phyloP scores from a whole-genome alignment of 2,113 vertebrate genomes.

The Pantherophis guttatus region DNA sequence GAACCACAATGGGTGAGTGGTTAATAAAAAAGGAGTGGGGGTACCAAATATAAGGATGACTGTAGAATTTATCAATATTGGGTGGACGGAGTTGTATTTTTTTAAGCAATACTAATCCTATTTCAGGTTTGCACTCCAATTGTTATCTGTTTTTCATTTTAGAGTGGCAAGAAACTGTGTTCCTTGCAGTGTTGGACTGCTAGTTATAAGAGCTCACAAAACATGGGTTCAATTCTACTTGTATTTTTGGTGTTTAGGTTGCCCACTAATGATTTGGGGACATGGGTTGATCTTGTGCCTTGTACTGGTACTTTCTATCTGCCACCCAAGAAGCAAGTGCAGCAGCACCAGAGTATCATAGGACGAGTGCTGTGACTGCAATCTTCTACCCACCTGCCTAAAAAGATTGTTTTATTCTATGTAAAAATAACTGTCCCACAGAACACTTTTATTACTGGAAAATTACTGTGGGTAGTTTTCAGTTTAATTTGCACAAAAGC shows the following conservation, averaged over 20 bases:
- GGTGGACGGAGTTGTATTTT: not conserved
- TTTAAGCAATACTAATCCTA: not conserved
- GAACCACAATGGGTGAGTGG: not conserved
- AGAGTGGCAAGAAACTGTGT: not conserved
- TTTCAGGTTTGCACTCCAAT: not conserved
- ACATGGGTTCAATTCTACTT: not conserved
- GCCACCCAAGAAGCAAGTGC: not conserved
- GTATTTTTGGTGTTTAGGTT: not conserved
- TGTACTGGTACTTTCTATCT: not conserved
- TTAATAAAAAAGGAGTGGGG: not conserved
- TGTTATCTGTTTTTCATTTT: not conserved
- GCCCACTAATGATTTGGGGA: not conserved
- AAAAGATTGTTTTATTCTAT: not conserved
- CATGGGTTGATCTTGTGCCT: not conserved
- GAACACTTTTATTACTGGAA: not conserved
- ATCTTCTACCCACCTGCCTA: not conserved
- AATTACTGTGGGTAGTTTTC: not conserved
- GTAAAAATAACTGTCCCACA: not conserved
- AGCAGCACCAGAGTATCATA: not conserved
- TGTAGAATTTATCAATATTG: not conserved
- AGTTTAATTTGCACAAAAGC: not conserved
- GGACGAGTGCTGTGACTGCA: not conserved
- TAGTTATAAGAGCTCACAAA: not conserved
- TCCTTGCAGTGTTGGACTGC: not conserved
- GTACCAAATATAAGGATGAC: not conserved